Evolutionary conservation across 2,888 invertebrate species (phyloP).

Genomic region (Mantis religiosa): DNA sequence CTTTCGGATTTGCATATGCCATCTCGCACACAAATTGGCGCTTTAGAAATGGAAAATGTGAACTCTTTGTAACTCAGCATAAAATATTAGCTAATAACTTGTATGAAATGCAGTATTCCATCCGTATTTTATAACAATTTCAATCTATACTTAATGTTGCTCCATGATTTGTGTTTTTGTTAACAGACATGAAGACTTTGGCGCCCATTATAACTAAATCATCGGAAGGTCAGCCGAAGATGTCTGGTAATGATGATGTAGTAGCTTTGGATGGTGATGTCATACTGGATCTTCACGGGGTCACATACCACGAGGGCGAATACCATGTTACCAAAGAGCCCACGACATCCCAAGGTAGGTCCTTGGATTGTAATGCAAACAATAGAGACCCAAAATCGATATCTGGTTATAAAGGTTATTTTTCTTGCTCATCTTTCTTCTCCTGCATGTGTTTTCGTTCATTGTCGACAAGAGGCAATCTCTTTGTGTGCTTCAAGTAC

Average conservation of each 20-base stretch:
- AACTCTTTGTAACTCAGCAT: too few species aligned
- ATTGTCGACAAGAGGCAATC: too few species aligned
- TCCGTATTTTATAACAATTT: too few species aligned
- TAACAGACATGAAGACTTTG: constrained; percentile 18
- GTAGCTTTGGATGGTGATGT: constrained; percentile 28
- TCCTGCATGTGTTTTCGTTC: background rate
- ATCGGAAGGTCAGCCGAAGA: background rate
- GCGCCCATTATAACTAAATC: constrained; percentile 5
- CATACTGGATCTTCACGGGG: constrained; percentile 24
- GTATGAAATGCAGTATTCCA: too few species aligned
- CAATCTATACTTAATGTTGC: background rate
- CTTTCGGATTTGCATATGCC: too few species aligned
- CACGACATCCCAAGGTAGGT: background rate
- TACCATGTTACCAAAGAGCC: constrained; percentile 5
- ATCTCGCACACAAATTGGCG: too few species aligned
- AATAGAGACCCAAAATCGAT: background rate
- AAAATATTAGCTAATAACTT: too few species aligned
- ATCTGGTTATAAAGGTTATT: background rate
- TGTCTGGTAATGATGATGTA: constrained; percentile 21
- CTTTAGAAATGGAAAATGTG: too few species aligned
- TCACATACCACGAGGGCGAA: constrained; percentile 24
- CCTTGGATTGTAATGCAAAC: background rate
- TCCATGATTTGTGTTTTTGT: background rate
- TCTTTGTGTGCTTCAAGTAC: too few species aligned
- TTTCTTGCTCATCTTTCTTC: background rate